Percentiles rank a stretch among this genome's conserved stretches.
Conservation (phyloP, 2,113 vertebrate genomes). For the Neofelis nebulosa region DNA sequence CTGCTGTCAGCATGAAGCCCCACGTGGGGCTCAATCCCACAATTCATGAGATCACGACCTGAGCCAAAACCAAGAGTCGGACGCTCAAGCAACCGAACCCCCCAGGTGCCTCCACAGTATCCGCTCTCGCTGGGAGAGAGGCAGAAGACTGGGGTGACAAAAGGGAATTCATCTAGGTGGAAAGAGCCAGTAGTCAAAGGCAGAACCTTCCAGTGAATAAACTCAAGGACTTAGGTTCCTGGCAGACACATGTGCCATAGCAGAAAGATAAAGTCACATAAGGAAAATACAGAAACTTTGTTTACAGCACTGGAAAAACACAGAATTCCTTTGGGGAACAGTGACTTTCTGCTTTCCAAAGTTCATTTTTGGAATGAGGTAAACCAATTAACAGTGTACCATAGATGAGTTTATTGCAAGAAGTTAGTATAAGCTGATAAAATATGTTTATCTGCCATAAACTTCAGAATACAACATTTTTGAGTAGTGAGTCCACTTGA, state of each 20-base stretch:
- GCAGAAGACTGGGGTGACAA: neutral
- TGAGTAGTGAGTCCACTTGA: neutral
- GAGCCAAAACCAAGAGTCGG: too few species aligned
- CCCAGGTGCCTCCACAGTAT: neutral
- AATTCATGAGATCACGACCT: too few species aligned
- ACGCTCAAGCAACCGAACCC: too few species aligned
- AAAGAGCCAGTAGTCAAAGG: neutral
- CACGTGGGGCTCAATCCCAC: too few species aligned
- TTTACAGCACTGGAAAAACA: neutral
- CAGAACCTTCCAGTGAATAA: neutral
- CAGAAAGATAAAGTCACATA: neutral
- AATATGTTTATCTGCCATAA: neutral
- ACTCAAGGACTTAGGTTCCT: neutral
- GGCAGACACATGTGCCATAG: neutral
- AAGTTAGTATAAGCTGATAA: neutral
- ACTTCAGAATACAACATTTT: neutral
- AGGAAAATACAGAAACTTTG: constrained; percentile 2
- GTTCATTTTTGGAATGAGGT: neutral
- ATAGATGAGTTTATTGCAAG: neutral
- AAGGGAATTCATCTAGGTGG: neutral
- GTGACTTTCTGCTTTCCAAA: neutral
- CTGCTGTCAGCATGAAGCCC: too few species aligned
- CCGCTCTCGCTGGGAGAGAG: neutral
- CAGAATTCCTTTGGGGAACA: neutral
- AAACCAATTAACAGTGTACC: neutral